Percentiles rank a stretch among this genome's conserved stretches.
These are phyloP conservation scores for Amblyraja radiata DNA, from an alignment of 2,797 vertebrate species.

Conservation along the genomic window DNA sequence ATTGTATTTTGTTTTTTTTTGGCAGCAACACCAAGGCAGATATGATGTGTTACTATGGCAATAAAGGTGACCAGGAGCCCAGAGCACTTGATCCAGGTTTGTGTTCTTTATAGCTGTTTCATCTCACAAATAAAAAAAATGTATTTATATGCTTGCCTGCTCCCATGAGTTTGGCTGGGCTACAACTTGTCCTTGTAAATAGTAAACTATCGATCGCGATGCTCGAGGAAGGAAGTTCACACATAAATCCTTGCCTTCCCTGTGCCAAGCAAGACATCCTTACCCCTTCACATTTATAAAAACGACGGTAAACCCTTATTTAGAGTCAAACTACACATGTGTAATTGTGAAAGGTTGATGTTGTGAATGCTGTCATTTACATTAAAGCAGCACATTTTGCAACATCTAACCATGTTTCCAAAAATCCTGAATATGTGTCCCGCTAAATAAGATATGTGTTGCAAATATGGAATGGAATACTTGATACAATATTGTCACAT, in stretches of 20 bases:
- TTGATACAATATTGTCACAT: too few species aligned
- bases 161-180: neutral
- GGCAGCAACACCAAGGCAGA: slow-evolving; percentile 80
- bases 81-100: slow-evolving; percentile 76
- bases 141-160: neutral
- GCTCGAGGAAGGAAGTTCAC: neutral
- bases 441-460: too few species aligned
- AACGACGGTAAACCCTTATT: neutral
- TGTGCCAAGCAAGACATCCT: neutral
- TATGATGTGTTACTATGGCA: slow-evolving; percentile 94
- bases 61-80: slow-evolving; percentile 79
- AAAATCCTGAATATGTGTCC: neutral
- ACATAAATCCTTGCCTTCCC: neutral
- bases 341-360: neutral
- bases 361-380: neutral
- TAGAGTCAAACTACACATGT: neutral
- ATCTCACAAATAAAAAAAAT: neutral
- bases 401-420: neutral
- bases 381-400: neutral
- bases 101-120: neutral
- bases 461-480: too few species aligned
- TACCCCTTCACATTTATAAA: neutral
- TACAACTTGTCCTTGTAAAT: neutral
- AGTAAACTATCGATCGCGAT: too few species aligned
- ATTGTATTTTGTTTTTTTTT: slow-evolving; percentile 41